Conservation (phyloP, 2,888 invertebrate species). For the Masnerella sp. region DNA sequence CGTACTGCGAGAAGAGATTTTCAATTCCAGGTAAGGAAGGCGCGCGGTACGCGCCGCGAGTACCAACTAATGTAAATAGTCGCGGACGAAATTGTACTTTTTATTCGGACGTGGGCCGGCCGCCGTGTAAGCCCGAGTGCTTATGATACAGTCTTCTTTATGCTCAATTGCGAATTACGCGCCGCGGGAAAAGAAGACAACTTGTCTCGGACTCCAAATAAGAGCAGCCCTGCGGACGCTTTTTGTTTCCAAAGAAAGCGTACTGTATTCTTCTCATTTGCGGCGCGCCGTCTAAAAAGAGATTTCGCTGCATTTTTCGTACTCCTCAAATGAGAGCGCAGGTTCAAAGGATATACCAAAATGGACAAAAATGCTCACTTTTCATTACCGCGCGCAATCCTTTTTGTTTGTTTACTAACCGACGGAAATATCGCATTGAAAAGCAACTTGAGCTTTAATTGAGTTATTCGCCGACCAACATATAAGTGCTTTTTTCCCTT, state of each 20-base stretch:
- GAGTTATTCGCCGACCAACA: too few species aligned
- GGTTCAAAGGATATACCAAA: constrained; percentile 53
- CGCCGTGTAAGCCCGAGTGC: constrained; percentile 63
- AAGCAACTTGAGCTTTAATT: too few species aligned
- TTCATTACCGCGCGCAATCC: constrained; percentile 35
- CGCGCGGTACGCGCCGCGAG: constrained; percentile 63
- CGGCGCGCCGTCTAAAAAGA: constrained; percentile 53
- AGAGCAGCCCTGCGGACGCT: constrained; percentile 46
- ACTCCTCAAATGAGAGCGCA: constrained; percentile 46
- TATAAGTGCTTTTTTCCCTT: too few species aligned
- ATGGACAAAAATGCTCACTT: constrained; percentile 49
- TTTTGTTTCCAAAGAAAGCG: constrained; percentile 57
- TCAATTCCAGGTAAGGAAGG: constrained; percentile 73
- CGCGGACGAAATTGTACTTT: constrained; percentile 65
- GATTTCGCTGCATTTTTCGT: constrained; percentile 46
- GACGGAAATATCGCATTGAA: constrained; percentile 15
- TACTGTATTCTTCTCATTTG: constrained; percentile 57
- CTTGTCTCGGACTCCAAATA: constrained; percentile 59
- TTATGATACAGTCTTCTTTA: constrained; percentile 55
- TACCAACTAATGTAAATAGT: constrained; percentile 67
- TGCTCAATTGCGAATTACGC: constrained; percentile 61
- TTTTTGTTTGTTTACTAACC: constrained; percentile 48
- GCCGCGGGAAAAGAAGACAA: constrained; percentile 51
- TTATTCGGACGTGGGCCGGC: constrained; percentile 57
- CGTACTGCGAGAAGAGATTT: constrained; percentile 73